Evolutionary conservation across 64 coral and sea anemone genomes (phyloP), one percentile per base, ranked within the genome.

Genomic region (Montipora foliosa): DNA sequence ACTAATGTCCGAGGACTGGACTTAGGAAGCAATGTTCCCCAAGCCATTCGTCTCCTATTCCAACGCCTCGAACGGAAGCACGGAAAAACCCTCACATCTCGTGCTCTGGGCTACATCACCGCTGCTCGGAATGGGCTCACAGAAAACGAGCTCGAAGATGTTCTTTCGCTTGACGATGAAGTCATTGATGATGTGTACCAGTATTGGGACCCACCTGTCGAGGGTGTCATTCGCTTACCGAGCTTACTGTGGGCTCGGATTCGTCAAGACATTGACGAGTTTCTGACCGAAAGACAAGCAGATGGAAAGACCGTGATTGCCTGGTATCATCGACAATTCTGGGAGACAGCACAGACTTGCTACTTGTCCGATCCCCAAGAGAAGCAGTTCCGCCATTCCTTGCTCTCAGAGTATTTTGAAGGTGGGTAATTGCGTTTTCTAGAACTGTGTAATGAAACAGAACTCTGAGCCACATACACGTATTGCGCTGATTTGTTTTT

Each of bases 141-240:
- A n/a, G 93, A 91, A 45, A 97, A 89, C 80, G 95, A 97, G 57
- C 87, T 97, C 6, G 95, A 97, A 78, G 95, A 97, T 60, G 88
- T 55, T 24, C 72, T 97, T 25, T 97, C 95, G 58, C 93, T 97
- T 45, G 95, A 97, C 9, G 95, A 97, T 79, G 93, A 97, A 49
- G 95, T 97, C 72, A 97, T 97, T 17, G 95, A 97, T 60, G 95
- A 97, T 66, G 95, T 97, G 5, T 97, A 97, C 76, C 95, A 97
- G 57, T 97, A 97, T 47, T 97, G 95, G 95, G 95, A 97, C 79
- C 95, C 95, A 73, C 95, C 95, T 1, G 95, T 97, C 19, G 89
- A 94, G 14, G 95, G 92, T 19, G 93, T 92, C 2, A 89, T 97
- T 14, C 95, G 95, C 78, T 92, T 97, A 62, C 95, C 95, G 61